These are phyloP conservation scores for Sinocyclocheilus rhinocerous DNA, from an alignment of 2,113 vertebrate species.

Conservation along the genomic window DNA sequence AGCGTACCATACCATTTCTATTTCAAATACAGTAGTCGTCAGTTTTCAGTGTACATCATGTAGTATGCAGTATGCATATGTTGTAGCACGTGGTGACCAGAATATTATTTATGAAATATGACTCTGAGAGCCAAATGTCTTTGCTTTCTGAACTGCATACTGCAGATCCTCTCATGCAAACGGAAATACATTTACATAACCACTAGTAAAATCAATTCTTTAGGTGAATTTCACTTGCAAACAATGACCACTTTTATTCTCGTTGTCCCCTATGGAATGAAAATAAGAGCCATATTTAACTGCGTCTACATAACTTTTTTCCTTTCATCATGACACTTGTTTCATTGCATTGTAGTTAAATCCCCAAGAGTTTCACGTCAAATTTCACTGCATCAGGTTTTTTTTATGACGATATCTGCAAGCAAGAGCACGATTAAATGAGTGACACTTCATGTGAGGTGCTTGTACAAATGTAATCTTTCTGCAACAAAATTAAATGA, in stretches of 20 bases:
- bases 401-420: background rate
- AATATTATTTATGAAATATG: background rate
- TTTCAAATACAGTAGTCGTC: background rate
- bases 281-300: background rate
- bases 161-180: background rate
- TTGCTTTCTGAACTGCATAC: background rate
- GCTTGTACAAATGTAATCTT: slow-evolving; percentile 25
- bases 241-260: background rate
- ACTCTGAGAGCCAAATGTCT: background rate
- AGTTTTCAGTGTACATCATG: background rate
- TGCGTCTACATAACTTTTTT: background rate
- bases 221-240: slow-evolving; percentile 8
- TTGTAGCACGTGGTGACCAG: background rate
- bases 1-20: background rate
- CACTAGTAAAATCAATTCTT: slow-evolving; percentile 3
- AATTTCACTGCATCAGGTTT: background rate
- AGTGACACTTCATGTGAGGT: background rate
- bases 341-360: slow-evolving; percentile 3
- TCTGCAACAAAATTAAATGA: slow-evolving; percentile 23
- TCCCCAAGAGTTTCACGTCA: background rate
- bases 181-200: background rate
- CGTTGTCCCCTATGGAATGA: background rate
- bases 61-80: background rate
- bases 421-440: background rate
- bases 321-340: background rate